Conservation (phyloP, 2,888 invertebrate genomes). For the Didymodactylos carnosus region DNA sequence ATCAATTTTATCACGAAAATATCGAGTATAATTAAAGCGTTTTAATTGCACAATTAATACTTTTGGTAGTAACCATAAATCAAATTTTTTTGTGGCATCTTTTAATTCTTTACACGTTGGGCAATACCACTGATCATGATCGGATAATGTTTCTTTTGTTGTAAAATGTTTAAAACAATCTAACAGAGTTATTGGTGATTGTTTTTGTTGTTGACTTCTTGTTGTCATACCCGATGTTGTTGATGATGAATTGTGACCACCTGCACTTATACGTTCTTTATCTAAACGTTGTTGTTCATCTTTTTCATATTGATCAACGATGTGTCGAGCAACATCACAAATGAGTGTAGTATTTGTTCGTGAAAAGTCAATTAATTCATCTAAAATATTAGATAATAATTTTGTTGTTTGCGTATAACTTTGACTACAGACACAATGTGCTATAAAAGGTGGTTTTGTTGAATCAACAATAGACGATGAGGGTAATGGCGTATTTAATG, state of each 20-base stretch:
- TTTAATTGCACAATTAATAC: constrained; percentile 44
- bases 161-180: constrained; percentile 43
- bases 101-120: constrained; percentile 42
- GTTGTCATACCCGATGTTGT: not conserved
- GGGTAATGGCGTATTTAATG: not conserved
- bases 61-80: constrained; percentile 42
- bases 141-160: constrained; percentile 39
- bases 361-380: not conserved
- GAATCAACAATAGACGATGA: not conserved
- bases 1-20: constrained; percentile 42
- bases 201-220: not conserved
- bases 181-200: constrained; percentile 26
- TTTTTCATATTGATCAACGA: not conserved
- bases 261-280: not conserved
- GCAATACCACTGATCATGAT: constrained; percentile 43
- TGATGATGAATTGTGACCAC: not conserved
- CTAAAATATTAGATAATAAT: not conserved
- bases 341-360: not conserved
- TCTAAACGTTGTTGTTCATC: not conserved
- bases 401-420: not conserved
- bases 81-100: constrained; percentile 44
- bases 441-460: not conserved
- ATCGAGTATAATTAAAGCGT: constrained; percentile 42
- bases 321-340: not conserved
- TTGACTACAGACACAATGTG: not conserved